Evolutionary conservation across 2,797 vertebrate genomes (phyloP), one percentile per base, ranked within the genome.

Genomic region (Pogonophryne albipinna): DNA sequence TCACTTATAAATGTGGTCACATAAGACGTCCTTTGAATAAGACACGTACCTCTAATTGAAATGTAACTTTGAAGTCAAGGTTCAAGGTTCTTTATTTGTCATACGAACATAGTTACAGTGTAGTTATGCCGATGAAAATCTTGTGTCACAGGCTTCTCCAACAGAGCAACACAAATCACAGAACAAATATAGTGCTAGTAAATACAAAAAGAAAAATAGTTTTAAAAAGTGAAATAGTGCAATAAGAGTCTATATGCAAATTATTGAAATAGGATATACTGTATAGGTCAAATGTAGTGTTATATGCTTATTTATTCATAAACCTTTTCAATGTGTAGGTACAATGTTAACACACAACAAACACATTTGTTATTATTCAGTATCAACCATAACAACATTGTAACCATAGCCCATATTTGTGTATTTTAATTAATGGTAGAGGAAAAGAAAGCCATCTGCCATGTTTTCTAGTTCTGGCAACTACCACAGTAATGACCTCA

Each of bases 331-430:
- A 15, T 17, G 55, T 61, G 55, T 4, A 55, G n/a, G 31, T 65
- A 65, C n/a, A 14, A 23, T 53, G 27, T 27, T 27, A 27, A 27
- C 23, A 27, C 3, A 27, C 23, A 27, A 27, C 4, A 27, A 27
- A 27, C 27, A 27, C 27, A 27, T 27, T 5, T 27, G 27, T 27
- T 27, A 27, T 27, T 31, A 70, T 74, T 69, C 42, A 56, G 5
- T 17, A 2, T 46, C 17, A 81, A 65, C 44, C 46, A 61, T 68
- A 20, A 55, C 53, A 41, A 41, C 57, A 68, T 38, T 60, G 38
- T 81, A 69, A 84, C 74, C 71, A 77, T 17, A 23, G 19, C 55
- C 49, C 56, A 55, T 68, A 74, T 85, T 85, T 85, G 52, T 83
- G 78, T 74, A 80, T 75, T 64, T 80, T 59, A 52, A 75, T 76